Base-by-base conservation (phyloP, 2,888 invertebrate species). In the Eulithis testata region DNA sequence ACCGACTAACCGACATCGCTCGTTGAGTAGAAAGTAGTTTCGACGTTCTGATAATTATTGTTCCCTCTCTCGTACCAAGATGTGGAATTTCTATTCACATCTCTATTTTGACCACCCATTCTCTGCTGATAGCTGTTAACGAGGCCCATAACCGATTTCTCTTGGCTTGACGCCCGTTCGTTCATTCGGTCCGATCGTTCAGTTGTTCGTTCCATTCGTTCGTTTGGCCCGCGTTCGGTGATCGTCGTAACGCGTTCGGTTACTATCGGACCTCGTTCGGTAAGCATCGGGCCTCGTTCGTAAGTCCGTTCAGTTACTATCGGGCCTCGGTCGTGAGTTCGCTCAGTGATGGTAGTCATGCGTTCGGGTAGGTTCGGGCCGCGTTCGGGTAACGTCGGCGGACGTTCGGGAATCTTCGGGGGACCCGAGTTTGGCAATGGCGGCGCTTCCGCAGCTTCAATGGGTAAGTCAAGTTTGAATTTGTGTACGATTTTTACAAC, bases 51-150 rank as follows among this genome's bases (percentile, higher is more conserved):
- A 82, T 87, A 88, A 65, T 90, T 88, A 68, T 88, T 87, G 69
- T 86, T 87, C 67, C 78, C 79, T 0, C 79, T 62, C 71, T 84
- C 82, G 37, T 76, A 64, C 63, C 74, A 73, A 27, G 70, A 72
- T 6, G 69, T 60, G 12, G 71, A 60, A 69, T 85, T 86, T 51
- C 82, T 76, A 67, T 84, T 86, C 51, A 68, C 76, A 49, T 88
- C 87, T 44, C 74, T 75, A 6, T 75, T 77, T 58, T 82, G 81
- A n/a, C 44, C 11, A 37, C 83, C 80, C 84, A 89, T 87, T 21
- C 88, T 73, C 68, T 91, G 90, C 72, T 92, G 92, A 75, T 90
- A 93, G 72, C 88, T 90, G 75, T 88, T 91, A 11, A 93, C 92
- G 5, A 93, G 72, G 0, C 91, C 86, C 0, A 89, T 88, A 0